Percentiles rank a stretch among this genome's conserved stretches.
These are phyloP conservation scores for Amazona ochrocephala DNA, from an alignment of 2,797 vertebrate genomes.

Conservation along the genomic window DNA sequence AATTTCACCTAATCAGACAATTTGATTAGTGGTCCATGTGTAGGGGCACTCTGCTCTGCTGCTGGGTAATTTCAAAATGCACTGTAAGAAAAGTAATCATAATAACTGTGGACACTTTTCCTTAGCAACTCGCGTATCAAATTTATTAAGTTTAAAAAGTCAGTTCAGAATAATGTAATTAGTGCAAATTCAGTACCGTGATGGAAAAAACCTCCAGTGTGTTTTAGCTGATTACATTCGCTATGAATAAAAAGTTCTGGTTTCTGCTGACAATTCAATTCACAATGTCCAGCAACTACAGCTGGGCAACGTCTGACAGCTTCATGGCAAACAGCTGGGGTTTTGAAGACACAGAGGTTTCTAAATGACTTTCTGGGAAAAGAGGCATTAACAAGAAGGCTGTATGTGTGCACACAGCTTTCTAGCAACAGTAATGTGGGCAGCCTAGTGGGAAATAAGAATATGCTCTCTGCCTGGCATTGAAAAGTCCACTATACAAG, in stretches of 20 bases:
- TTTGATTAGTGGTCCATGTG: slow-evolving; percentile 10
- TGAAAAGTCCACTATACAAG: not conserved
- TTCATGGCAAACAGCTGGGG: not conserved
- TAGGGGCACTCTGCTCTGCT: not conserved
- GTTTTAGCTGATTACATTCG: not conserved
- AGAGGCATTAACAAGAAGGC: not conserved
- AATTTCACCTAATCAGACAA: slow-evolving; percentile 57
- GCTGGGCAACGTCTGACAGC: not conserved
- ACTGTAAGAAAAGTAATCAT: slow-evolving; percentile 20
- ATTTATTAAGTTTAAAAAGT: slow-evolving; percentile 22
- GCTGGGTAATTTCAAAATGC: slow-evolving; percentile 11
- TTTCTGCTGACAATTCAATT: slow-evolving; percentile 25
- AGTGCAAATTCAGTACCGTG: not conserved
- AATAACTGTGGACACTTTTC: not conserved
- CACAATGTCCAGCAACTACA: not conserved
- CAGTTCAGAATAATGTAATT: slow-evolving; percentile 20
- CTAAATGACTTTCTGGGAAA: slow-evolving; percentile 7
- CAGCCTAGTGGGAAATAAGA: not conserved
- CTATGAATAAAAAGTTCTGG: not conserved
- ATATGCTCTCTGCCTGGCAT: not conserved
- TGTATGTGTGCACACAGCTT: not conserved
- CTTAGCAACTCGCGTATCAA: not conserved
- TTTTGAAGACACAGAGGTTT: slow-evolving; percentile 2
- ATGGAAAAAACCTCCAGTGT: not conserved
- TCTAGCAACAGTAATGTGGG: not conserved